Evolutionary conservation across 2,113 vertebrate species (phyloP).

Genomic region (Antennarius striatus): DNA sequence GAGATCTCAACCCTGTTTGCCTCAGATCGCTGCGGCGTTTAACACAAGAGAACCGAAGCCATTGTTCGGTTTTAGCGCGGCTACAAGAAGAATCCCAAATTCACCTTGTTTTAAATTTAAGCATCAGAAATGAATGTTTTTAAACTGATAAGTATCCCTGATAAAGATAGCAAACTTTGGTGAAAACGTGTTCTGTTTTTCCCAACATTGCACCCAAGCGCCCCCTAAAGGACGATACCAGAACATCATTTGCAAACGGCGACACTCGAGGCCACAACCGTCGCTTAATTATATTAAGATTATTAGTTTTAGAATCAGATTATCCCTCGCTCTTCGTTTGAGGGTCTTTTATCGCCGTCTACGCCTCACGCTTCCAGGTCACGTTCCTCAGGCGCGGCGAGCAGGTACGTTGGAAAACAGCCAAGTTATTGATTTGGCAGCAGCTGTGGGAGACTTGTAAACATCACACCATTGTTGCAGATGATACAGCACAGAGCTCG

Average conservation of each 20-base stretch:
- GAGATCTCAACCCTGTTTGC: conserved; percentile 3
- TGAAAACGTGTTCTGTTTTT: neutral
- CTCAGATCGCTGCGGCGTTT: neutral
- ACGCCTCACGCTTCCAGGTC: too few relatives aligned
- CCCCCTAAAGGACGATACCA: neutral
- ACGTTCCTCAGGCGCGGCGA: neutral
- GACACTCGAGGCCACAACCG: neutral
- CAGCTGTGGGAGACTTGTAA: conserved; percentile 45
- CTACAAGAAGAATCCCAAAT: too few relatives aligned
- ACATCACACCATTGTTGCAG: conserved; percentile 23
- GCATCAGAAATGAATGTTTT: neutral
- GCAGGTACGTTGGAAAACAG: conserved; percentile 26
- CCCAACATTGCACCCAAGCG: neutral
- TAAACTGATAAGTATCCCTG: neutral
- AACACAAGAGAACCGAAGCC: neutral
- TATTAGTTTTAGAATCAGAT: neutral
- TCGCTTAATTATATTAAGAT: neutral
- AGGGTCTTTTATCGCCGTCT: too few relatives aligned
- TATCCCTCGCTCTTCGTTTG: too few relatives aligned
- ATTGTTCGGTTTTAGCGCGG: neutral
- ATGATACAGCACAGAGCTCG: conserved; percentile 5
- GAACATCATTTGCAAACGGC: neutral
- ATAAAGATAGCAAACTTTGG: neutral
- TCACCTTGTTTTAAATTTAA: too few relatives aligned
- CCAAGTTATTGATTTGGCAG: conserved; percentile 58